Evolutionary conservation across 2,113 vertebrate species (phyloP).

Genomic region (Cebus imitator): DNA sequence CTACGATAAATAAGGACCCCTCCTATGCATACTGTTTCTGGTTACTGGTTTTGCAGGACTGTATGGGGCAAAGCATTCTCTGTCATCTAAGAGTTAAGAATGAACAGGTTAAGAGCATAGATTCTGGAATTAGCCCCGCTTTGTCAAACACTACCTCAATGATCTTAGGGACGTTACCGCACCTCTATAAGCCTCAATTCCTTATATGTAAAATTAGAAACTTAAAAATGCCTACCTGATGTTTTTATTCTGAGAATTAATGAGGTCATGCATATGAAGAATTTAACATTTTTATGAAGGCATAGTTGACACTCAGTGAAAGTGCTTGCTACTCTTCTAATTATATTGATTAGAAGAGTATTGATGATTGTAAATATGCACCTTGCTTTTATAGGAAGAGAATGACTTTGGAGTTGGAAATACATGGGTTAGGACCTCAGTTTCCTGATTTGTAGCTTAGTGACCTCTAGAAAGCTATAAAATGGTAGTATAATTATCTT

Average conservation of each 20-base stretch:
- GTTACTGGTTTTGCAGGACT: not conserved
- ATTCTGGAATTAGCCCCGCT: not conserved
- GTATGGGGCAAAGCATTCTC: not conserved
- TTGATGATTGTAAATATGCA: not conserved
- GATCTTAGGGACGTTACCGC: not conserved
- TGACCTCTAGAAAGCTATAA: not conserved
- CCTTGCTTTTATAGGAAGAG: not conserved
- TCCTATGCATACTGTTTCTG: not conserved
- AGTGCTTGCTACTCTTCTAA: not conserved
- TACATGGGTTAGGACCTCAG: not conserved
- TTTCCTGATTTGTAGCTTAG: not conserved
- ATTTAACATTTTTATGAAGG: not conserved
- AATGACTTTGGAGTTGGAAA: not conserved
- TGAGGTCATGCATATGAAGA: not conserved
- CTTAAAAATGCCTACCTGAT: not conserved
- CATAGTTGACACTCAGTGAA: not conserved
- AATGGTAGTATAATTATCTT: not conserved
- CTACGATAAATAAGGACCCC: not conserved
- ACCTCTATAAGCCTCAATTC: not conserved
- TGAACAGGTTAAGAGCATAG: not conserved
- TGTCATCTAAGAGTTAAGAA: not conserved
- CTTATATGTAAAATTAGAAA: not conserved
- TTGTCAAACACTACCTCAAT: not conserved
- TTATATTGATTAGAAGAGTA: not conserved
- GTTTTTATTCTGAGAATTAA: not conserved